Conservation (phyloP, 1,140 invertebrate genomes). For the Drosophila malerkotliana region DNA sequence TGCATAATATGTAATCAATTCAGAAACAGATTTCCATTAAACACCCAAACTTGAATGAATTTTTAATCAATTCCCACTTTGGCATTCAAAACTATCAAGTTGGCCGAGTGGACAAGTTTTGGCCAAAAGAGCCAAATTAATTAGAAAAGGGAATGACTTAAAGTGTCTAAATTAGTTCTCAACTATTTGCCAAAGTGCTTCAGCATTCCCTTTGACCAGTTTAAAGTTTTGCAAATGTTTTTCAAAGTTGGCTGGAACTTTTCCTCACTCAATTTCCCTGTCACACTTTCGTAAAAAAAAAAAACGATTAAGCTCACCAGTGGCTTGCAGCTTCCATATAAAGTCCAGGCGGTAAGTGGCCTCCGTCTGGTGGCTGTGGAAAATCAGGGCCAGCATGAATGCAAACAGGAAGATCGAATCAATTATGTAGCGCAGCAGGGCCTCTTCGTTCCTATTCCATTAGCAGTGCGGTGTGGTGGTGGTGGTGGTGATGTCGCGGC, state of each 20-base stretch:
- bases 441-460: conserved; percentile 72
- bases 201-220: conserved; percentile 7
- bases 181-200: conserved; percentile 11
- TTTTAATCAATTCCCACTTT: background rate
- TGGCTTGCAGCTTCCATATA: conserved; percentile 96
- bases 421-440: conserved; percentile 82
- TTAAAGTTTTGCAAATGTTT: conserved; percentile 14
- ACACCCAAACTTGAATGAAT: background rate
- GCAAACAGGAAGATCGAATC: conserved; percentile 85
- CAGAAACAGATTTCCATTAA: background rate
- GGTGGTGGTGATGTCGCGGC: conserved; percentile 9
- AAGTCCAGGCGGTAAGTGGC: conserved; percentile 95
- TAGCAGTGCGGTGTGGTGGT: too few relatives aligned
- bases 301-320: conserved; percentile 85
- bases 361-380: conserved; percentile 95
- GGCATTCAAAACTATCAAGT: background rate
- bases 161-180: conserved; percentile 4
- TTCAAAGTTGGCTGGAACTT: conserved; percentile 17
- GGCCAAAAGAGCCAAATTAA: conserved; percentile 4
- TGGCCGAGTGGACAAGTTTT: background rate
- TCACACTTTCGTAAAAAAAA: conserved; percentile 7
- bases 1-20: background rate
- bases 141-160: background rate
- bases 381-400: conserved; percentile 89
- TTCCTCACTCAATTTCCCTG: conserved; percentile 3